Percentiles rank a stretch among this genome's conserved stretches.
Conservation (phyloP, 1,140 invertebrate species). For the Aplysia californica region DNA sequence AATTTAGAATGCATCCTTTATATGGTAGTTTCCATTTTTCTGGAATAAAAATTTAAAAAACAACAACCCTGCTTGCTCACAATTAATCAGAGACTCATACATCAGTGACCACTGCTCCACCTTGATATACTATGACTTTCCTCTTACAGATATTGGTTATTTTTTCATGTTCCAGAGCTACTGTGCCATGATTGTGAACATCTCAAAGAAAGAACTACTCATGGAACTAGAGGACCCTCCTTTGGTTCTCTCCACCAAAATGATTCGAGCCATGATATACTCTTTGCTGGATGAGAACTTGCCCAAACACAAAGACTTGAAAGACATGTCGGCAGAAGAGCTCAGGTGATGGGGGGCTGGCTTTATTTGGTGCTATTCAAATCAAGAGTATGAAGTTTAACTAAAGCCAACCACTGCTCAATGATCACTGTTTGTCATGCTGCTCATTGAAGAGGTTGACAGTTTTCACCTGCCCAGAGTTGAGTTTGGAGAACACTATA, state of each 20-base stretch:
- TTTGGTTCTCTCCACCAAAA: slow-evolving; percentile 3
- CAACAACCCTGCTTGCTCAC: neutral
- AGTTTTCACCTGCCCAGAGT: too few relatives aligned
- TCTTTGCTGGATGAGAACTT: neutral
- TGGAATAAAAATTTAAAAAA: neutral
- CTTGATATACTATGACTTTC: too few relatives aligned
- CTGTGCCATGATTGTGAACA: slow-evolving; percentile 19
- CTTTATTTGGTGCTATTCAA: too few relatives aligned
- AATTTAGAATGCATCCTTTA: too few relatives aligned
- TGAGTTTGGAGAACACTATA: too few relatives aligned
- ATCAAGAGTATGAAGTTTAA: too few relatives aligned
- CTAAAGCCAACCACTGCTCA: too few relatives aligned
- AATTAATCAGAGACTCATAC: too few relatives aligned
- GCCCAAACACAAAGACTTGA: slow-evolving; percentile 5
- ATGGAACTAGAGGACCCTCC: slow-evolving; percentile 23
- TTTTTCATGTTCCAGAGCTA: slow-evolving; percentile 7
- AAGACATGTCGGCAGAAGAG: slow-evolving; percentile 23
- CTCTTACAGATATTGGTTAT: neutral
- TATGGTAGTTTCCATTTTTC: too few relatives aligned
- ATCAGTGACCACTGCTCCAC: too few relatives aligned
- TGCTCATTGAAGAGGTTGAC: too few relatives aligned
- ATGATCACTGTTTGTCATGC: too few relatives aligned
- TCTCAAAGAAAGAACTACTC: neutral
- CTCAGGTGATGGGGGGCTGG: slow-evolving; percentile 18
- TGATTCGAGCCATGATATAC: slow-evolving; percentile 6